Evolutionary conservation across 2,797 vertebrate genomes (phyloP).

Genomic region (Gobio occitaniae): DNA sequence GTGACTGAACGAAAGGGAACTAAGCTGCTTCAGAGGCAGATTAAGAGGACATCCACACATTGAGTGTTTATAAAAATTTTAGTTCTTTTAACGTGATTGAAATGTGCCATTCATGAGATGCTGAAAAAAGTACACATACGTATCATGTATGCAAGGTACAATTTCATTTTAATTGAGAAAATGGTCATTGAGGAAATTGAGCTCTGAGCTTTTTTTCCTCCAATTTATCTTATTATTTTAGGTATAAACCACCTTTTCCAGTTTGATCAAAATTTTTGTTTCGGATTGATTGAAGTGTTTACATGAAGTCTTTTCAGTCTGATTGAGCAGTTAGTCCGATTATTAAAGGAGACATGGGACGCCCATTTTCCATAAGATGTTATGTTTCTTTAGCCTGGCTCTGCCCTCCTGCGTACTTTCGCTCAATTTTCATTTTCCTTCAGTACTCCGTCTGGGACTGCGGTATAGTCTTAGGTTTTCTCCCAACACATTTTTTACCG

Average conservation of each 20-base stretch:
- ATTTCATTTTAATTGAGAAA: background rate
- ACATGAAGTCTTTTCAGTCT: background rate
- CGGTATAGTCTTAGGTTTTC: no score
- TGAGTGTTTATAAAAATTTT: no score
- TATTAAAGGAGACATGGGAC: no score
- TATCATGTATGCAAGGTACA: background rate
- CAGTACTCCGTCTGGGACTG: no score
- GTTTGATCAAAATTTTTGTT: background rate
- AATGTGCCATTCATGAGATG: background rate
- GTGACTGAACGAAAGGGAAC: no score
- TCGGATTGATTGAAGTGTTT: background rate
- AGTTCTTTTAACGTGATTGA: background rate
- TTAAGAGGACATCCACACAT: background rate
- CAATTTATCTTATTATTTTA: background rate
- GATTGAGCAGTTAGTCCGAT: background rate
- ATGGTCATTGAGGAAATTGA: background rate
- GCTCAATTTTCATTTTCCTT: no score
- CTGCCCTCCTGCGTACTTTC: no score
- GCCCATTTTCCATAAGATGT: no score
- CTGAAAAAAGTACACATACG: background rate
- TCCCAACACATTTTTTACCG: no score
- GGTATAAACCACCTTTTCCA: background rate
- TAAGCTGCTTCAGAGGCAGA: background rate
- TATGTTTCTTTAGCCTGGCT: no score
- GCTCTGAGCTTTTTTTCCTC: background rate